A percentile compares a stretch with the other conserved stretches of the same genome.
These are phyloP conservation scores for Premnoplex brunnescens DNA, from an alignment of 2,797 vertebrate species.

Conservation along the genomic window DNA sequence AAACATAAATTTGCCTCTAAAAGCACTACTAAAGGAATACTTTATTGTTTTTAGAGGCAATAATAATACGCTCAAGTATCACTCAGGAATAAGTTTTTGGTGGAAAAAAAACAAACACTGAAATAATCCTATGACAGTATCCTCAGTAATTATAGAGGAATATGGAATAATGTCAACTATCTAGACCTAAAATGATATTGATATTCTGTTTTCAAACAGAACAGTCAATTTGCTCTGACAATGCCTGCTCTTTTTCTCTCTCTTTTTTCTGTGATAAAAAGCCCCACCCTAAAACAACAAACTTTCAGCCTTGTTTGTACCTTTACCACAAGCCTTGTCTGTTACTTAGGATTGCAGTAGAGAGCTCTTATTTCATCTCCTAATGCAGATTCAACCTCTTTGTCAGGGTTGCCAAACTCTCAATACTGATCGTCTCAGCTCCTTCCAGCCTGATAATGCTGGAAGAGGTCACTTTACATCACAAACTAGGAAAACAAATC, in stretches of 20 bases:
- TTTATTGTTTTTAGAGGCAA: neutral
- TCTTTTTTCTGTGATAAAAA: neutral
- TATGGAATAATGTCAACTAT: rapidly evolving
- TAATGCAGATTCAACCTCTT: neutral
- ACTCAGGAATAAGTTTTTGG: neutral
- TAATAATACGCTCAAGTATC: neutral
- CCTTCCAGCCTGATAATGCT: neutral
- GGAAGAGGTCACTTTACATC: neutral
- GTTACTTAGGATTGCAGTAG: neutral
- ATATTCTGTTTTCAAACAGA: neutral
- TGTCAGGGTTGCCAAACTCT: neutral
- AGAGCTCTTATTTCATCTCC: neutral
- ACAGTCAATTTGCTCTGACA: neutral
- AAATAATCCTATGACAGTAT: neutral
- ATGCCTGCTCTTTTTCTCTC: neutral
- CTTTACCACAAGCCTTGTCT: neutral
- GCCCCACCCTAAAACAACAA: neutral
- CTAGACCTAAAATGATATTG: neutral
- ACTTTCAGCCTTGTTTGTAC: neutral
- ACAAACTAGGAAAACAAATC: neutral
- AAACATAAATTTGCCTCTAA: neutral
- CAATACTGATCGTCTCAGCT: neutral
- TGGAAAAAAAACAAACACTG: neutral
- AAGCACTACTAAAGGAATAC: neutral
- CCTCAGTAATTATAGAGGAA: neutral